These are phyloP conservation scores for Rhagonycha lutea DNA, from an alignment of 2,888 invertebrate species.

Conservation along the genomic window DNA sequence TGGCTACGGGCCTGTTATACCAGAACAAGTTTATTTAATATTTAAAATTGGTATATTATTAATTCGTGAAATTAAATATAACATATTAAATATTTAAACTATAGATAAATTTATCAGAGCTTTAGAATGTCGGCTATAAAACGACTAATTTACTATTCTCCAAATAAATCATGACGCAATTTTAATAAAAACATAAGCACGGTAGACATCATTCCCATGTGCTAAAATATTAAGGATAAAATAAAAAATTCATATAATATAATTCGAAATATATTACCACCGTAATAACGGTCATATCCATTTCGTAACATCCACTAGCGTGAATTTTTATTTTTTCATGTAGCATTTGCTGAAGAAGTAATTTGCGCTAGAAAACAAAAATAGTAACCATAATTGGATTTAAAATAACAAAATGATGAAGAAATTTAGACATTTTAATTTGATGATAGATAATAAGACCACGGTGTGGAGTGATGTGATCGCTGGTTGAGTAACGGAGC, in stretches of 20 bases:
- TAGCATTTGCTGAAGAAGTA: slow-evolving; percentile 5
- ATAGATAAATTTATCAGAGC: too few species aligned
- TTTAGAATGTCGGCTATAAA: too few species aligned
- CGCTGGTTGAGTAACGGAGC: too few species aligned
- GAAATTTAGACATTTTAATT: not conserved
- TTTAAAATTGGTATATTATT: too few species aligned
- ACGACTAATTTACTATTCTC: not conserved
- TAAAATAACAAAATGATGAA: not conserved
- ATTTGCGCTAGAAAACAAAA: slow-evolving; percentile 3
- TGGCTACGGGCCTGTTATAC: too few species aligned
- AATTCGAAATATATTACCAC: not conserved
- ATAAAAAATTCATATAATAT: not conserved
- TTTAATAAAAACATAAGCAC: slow-evolving; percentile 7
- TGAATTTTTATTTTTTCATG: slow-evolving; percentile 7
- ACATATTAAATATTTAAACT: too few species aligned
- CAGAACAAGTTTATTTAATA: too few species aligned
- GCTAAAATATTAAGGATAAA: not conserved
- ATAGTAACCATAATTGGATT: not conserved
- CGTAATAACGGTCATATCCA: slow-evolving; percentile 12
- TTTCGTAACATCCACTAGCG: slow-evolving; percentile 7
- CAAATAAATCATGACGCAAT: not conserved
- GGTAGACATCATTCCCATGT: slow-evolving; percentile 7
- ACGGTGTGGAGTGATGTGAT: too few species aligned
- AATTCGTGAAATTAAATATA: too few species aligned
- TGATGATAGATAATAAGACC: too few species aligned